A percentile compares a stretch with the other conserved stretches of the same genome.
These are phyloP conservation scores for Rosalia funebris DNA, from an alignment of 2,888 invertebrate genomes.

Conservation along the genomic window DNA sequence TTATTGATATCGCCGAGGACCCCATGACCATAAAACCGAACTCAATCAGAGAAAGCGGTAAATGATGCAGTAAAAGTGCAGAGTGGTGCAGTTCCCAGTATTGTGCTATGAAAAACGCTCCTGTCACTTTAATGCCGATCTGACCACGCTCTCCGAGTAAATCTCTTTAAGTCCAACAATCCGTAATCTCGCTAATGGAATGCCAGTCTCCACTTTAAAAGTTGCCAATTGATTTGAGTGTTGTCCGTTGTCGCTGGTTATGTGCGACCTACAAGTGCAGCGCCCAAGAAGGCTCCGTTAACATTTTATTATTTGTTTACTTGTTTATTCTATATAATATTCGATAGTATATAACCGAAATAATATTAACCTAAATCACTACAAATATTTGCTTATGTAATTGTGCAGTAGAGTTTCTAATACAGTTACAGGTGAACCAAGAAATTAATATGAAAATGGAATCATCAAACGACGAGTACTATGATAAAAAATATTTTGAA, in stretches of 20 bases:
- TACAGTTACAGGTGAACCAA: no score
- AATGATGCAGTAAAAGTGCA: slow-evolving; percentile 29
- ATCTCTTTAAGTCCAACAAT: slow-evolving; percentile 43
- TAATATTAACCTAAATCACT: no score
- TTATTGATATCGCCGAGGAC: slow-evolving; percentile 33
- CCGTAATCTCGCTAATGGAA: slow-evolving; percentile 58
- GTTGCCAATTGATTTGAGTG: slow-evolving; percentile 57
- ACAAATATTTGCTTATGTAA: no score
- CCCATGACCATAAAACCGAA: slow-evolving; percentile 22
- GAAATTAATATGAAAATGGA: no score
- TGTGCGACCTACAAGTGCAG: background rate
- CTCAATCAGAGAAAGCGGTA: slow-evolving; percentile 24
- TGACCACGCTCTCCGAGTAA: slow-evolving; percentile 29
- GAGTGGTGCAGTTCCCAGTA: slow-evolving; percentile 22
- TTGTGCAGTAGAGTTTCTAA: no score
- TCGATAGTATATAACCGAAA: no score
- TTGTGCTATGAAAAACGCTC: slow-evolving; percentile 29
- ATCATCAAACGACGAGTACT: no score
- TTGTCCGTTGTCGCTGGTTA: slow-evolving; percentile 49
- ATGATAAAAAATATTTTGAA: no score
- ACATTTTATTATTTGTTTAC: no score
- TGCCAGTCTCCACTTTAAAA: slow-evolving; percentile 53
- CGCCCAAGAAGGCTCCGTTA: background rate
- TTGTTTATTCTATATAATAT: no score
- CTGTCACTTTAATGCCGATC: slow-evolving; percentile 28